Base-by-base conservation (phyloP, 1,140 invertebrate genomes). In the Antheraea mylitta region DNA sequence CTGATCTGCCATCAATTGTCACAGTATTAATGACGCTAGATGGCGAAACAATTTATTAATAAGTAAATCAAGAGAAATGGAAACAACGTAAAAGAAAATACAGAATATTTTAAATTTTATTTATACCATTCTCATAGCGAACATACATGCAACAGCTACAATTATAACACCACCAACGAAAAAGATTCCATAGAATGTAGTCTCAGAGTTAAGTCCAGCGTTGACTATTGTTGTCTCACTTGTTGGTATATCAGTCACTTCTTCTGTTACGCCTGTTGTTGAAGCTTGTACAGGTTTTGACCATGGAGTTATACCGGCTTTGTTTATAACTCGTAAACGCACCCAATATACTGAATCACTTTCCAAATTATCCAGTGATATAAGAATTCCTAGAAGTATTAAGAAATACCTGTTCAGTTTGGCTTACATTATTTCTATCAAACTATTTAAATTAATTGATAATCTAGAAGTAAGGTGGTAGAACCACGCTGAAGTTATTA, bases 101-200 rank as follows among this genome's bases (percentile, higher is more conserved):
- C 22, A 30, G 58, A 16, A 6, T 66, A 38, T 58, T 37, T 19
- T 10, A 58, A n/a, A 53, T 36, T 37, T 59, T 59, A 37, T 58
- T 73, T 80, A 86, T 22, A 90, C 83, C 18, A 85, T 36, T 72
- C 80, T 80, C 72, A 89, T 79, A n/a, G 69, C 71, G 67, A 87
- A 81, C 79, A 81, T 85, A 66, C 80, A 85, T 13, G 73, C 82
- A 58, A 82, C 76, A 58, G 74, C 75, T 0, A 83, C 36, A 11
- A 89, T 67, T 18, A 87, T 45, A 36, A 89, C 79, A 5, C 82
- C 83, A 48, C 75, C 85, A 0, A 74, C 76, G 61, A 89, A 89
- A 58, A 90, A 82, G 42, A 89, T 70, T 10, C 85, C 86, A 60
- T 87, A 89, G 48, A 88, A 83, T 10, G 73, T 77, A n/a, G 71